Evolutionary conservation across 1,140 invertebrate genomes (phyloP).

Genomic region (Panagrolaimus sp.): DNA sequence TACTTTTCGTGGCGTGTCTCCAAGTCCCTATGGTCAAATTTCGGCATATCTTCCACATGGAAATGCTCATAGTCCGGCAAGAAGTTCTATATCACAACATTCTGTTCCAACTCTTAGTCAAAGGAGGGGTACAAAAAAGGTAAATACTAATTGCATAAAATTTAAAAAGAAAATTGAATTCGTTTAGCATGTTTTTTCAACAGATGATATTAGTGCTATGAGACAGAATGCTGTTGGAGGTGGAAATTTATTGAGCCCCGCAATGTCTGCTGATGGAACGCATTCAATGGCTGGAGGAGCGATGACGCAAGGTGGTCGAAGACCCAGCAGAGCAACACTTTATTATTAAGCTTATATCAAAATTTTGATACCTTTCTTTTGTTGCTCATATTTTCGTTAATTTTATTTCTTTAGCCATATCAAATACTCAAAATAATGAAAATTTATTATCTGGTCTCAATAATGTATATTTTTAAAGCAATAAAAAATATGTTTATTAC

Average conservation of each 20-base stretch:
- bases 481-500: too few relatives aligned
- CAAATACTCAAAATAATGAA: too few relatives aligned
- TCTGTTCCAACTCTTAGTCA: neutral
- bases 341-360: conserved; percentile 11
- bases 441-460: too few relatives aligned
- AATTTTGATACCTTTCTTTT: neutral
- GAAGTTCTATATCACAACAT: conserved; percentile 1
- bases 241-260: neutral
- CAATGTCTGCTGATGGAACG: neutral
- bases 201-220: conserved; percentile 7
- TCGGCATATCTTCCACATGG: neutral
- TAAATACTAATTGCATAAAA: neutral
- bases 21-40: neutral
- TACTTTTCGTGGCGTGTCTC: neutral
- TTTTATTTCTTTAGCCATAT: too few relatives aligned
- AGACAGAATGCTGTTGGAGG: conserved; percentile 3
- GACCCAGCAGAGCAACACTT: conserved; percentile 17
- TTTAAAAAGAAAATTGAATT: neutral
- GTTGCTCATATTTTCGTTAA: neutral
- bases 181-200: conserved; percentile 4
- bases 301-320: conserved; percentile 14
- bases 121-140: conserved; percentile 7
- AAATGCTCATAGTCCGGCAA: conserved; percentile 6
- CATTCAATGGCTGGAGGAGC: conserved; percentile 11
- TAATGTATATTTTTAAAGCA: too few relatives aligned